phyloP scores from a whole-genome alignment of 2,797 vertebrate genomes.

The Anas flavirostris region DNA sequence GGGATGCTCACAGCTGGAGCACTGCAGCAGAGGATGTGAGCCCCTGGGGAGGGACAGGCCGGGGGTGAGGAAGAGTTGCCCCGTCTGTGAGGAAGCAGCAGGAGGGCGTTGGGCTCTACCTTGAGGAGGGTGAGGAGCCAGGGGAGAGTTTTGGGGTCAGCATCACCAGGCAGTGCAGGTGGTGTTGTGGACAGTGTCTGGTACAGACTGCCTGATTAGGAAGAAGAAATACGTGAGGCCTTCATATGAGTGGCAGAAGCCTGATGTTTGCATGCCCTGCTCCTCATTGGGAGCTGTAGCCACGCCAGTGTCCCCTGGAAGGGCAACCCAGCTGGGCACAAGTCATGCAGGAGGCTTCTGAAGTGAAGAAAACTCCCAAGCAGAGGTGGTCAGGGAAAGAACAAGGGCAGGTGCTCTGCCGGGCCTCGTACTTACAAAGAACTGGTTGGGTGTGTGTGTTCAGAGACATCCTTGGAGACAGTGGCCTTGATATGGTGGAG shows the following conservation, averaged over 20 bases:
- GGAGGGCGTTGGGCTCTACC: background rate
- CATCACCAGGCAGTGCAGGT: background rate
- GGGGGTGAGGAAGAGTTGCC: background rate
- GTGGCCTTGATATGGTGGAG: background rate
- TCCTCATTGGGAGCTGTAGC: background rate
- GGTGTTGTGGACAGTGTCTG: background rate
- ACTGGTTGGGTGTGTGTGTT: background rate
- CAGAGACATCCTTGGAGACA: background rate
- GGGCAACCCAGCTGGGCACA: background rate
- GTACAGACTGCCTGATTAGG: background rate
- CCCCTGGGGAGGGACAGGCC: background rate
- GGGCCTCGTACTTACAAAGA: background rate
- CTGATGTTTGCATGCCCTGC: background rate
- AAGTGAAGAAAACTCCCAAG: background rate
- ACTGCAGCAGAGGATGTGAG: background rate
- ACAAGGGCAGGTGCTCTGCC: background rate
- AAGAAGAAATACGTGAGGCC: background rate
- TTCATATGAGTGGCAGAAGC: background rate
- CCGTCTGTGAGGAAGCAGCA: background rate
- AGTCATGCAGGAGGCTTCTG: background rate
- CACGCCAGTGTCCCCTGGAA: background rate
- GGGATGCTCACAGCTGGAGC: background rate
- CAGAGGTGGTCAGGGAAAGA: background rate
- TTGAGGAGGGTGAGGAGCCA: background rate
- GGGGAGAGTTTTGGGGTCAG: background rate